phyloP scores from a whole-genome alignment of 1,140 invertebrate species.

The Phthorimaea operculella region DNA sequence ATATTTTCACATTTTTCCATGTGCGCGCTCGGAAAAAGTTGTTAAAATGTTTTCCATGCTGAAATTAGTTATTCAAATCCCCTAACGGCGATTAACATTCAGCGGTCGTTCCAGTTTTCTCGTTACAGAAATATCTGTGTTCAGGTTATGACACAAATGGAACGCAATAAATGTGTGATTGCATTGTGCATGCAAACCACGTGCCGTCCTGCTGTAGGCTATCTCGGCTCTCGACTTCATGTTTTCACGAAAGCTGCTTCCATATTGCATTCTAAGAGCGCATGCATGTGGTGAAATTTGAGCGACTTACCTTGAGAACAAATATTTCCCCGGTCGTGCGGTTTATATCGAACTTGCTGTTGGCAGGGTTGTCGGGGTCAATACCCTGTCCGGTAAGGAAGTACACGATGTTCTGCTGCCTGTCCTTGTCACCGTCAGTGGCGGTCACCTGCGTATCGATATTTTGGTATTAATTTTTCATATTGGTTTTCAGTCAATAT shows the following conservation, averaged over 20 bases:
- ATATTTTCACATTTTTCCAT: too few relatives aligned
- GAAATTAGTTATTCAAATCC: not conserved
- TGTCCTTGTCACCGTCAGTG: slow-evolving; percentile 94
- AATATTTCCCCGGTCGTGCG: slow-evolving; percentile 93
- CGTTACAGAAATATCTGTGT: slow-evolving; percentile 22
- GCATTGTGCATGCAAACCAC: slow-evolving; percentile 29
- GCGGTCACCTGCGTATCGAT: slow-evolving; percentile 85
- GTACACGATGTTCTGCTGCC: slow-evolving; percentile 95
- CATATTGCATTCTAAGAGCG: not conserved
- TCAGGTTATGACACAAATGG: slow-evolving; percentile 23
- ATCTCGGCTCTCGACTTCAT: slow-evolving; percentile 14
- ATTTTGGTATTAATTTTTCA: too few relatives aligned
- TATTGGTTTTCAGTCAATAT: too few relatives aligned
- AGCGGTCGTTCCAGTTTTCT: slow-evolving; percentile 17
- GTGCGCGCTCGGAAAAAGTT: too few relatives aligned
- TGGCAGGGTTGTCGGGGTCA: slow-evolving; percentile 92
- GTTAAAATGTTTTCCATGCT: not conserved
- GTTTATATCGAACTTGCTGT: slow-evolving; percentile 97
- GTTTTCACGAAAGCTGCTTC: not conserved
- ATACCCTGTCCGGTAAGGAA: slow-evolving; percentile 97
- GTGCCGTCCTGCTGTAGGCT: slow-evolving; percentile 14
- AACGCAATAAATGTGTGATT: slow-evolving; percentile 29
- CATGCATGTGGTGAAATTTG: not conserved
- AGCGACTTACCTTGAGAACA: slow-evolving; percentile 82
- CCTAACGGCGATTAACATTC: slow-evolving; percentile 22